Evolutionary conservation across 2,888 invertebrate genomes (phyloP), one percentile per base, ranked within the genome.

Genomic region (Meghimatium bilineatum): DNA sequence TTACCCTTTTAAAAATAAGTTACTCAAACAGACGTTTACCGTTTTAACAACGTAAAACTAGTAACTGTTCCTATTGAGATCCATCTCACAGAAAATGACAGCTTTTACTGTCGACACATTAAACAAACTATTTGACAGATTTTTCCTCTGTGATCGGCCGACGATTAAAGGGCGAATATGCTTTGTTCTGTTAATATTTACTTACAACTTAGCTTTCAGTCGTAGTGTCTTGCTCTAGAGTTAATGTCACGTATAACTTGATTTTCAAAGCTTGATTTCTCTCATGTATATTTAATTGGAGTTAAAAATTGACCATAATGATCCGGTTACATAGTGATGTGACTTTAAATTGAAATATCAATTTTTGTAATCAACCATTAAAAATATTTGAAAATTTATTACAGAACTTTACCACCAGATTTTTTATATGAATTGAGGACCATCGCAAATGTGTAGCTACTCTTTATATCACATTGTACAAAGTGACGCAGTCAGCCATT

Each of bases 11-110:
- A n/a, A n/a, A n/a, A n/a, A n/a, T n/a, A n/a, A n/a, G n/a, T n/a
- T n/a, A n/a, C n/a, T n/a, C n/a, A n/a, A n/a, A n/a, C n/a, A n/a
- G n/a, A n/a, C n/a, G n/a, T n/a, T n/a, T n/a, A n/a, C 56, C 23
- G 56, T 56, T 63, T 29, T 29, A 26, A 63, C 29, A 63, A 17
- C 6, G n/a, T n/a, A 29, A 29, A 29, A 63, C 29, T n/a, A 63
- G 29, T 63, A 63, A 63, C 63, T 63, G 6, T 29, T 29, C 32
- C 10, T 14, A 32, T 66, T 26, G 23, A n/a, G 17, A n/a, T 14
- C 29, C 44, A n/a, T 44, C 38, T 38, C 38, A 38, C 72, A 32
- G 52, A 74, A 74, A 74, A 52, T 32, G 32, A 74, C 74, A 74
- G 32, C 52, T 34, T 20, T 29, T 32, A 34, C 23, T 34, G 20